Percentiles rank a stretch among this genome's conserved stretches.
phyloP scores from a whole-genome alignment of 2,113 vertebrate species.

The Amblyornis subalaris region DNA sequence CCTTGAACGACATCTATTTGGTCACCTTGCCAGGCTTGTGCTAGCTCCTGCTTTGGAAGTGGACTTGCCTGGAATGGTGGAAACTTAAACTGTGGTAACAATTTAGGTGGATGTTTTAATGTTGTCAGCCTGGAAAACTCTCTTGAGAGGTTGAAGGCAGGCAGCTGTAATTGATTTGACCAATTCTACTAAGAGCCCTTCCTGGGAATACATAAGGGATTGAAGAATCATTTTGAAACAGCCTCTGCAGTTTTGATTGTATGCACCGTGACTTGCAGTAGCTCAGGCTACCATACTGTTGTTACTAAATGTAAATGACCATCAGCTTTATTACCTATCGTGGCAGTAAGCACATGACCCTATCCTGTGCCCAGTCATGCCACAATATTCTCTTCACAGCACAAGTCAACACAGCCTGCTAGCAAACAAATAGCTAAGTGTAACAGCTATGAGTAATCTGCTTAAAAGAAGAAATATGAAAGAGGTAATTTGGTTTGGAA shows the following conservation, averaged over 20 bases:
- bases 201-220: neutral
- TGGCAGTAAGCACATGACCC: neutral
- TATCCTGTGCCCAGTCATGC: neutral
- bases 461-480: neutral
- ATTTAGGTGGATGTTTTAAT: neutral
- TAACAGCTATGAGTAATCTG: neutral
- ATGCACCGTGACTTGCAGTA: neutral
- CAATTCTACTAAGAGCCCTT: neutral
- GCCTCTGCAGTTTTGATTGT: neutral
- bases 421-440: neutral
- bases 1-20: neutral
- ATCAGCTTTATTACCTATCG: neutral
- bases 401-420: neutral
- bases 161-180: neutral
- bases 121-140: neutral
- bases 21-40: neutral
- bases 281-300: neutral
- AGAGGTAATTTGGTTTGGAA: neutral
- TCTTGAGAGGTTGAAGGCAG: neutral
- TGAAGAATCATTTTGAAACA: neutral
- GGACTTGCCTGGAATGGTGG: neutral
- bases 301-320: neutral
- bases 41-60: neutral
- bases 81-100: neutral
- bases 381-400: neutral